Percentiles rank a stretch among this genome's conserved stretches.
phyloP scores from a whole-genome alignment of 2,888 invertebrate genomes.

The Omphaloscelis lunosa region DNA sequence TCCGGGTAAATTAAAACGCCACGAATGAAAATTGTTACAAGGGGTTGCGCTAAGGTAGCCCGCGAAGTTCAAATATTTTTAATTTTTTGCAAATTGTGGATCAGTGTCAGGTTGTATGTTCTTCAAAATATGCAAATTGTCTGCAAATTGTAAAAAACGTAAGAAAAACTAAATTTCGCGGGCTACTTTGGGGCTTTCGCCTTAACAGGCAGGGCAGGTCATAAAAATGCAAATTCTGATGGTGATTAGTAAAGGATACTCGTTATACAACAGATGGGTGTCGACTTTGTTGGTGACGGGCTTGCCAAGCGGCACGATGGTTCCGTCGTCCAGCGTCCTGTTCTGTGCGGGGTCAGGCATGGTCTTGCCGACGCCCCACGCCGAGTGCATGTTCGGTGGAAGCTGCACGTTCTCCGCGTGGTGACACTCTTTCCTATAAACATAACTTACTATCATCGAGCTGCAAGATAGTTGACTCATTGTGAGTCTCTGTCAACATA shows the following conservation, averaged over 20 bases:
- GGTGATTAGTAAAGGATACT: slow-evolving; percentile 93
- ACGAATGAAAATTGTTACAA: not conserved
- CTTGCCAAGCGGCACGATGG: slow-evolving; percentile 95
- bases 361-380: slow-evolving; percentile 96
- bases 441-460: not conserved
- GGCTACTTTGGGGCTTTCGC: not conserved
- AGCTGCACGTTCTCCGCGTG: slow-evolving; percentile 94
- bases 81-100: not conserved
- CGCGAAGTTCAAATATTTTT: not conserved
- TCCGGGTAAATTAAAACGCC: not conserved
- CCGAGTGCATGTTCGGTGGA: slow-evolving; percentile 96
- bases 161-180: not conserved
- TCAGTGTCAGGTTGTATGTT: not conserved
- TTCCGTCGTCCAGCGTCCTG: slow-evolving; percentile 91
- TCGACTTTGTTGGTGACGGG: slow-evolving; percentile 84
- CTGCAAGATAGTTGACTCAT: not conserved
- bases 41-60: not conserved
- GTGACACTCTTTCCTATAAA: slow-evolving; percentile 93
- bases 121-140: too few species aligned
- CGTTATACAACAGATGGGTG: slow-evolving; percentile 96
- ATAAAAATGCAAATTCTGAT: not conserved
- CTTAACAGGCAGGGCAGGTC: too few species aligned
- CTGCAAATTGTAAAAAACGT: not conserved
- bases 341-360: slow-evolving; percentile 94
- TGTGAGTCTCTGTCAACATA: not conserved